A percentile compares a stretch with the other conserved stretches of the same genome.
Conservation (phyloP, 2,797 vertebrate species). For the Thripadectes ignobilis region DNA sequence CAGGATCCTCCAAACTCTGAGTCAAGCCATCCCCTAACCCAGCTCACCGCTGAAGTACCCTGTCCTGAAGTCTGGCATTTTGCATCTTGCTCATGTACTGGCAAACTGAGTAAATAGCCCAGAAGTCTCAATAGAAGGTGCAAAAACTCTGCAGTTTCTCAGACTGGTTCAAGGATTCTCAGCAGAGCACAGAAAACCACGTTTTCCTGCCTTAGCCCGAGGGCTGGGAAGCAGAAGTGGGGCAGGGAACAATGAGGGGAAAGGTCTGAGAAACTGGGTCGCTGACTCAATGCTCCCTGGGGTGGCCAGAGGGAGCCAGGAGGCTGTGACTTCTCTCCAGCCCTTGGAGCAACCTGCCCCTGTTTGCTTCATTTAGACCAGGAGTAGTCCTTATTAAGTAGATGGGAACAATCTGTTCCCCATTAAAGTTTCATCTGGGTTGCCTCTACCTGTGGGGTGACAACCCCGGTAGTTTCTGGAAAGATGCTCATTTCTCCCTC, state of each 20-base stretch:
- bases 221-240: neutral
- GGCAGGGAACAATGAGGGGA: neutral
- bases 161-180: neutral
- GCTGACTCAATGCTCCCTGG: neutral
- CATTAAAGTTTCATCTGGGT: neutral
- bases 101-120: neutral
- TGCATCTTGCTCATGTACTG: neutral
- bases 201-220: neutral
- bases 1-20: neutral
- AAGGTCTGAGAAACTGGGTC: neutral
- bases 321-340: neutral
- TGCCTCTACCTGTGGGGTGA: neutral
- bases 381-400: neutral
- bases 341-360: neutral
- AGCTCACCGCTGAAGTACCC: accelerated
- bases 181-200: accelerated
- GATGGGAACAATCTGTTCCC: neutral
- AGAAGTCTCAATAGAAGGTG: neutral
- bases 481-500: neutral
- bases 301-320: accelerated
- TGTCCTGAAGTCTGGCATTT: accelerated
- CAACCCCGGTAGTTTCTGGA: neutral
- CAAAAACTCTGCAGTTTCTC: neutral
- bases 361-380: neutral
- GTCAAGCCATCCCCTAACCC: neutral